A percentile compares a stretch with the other conserved stretches of the same genome.
These are phyloP conservation scores for Axis porcinus DNA, from an alignment of 2,113 vertebrate genomes.

Conservation along the genomic window DNA sequence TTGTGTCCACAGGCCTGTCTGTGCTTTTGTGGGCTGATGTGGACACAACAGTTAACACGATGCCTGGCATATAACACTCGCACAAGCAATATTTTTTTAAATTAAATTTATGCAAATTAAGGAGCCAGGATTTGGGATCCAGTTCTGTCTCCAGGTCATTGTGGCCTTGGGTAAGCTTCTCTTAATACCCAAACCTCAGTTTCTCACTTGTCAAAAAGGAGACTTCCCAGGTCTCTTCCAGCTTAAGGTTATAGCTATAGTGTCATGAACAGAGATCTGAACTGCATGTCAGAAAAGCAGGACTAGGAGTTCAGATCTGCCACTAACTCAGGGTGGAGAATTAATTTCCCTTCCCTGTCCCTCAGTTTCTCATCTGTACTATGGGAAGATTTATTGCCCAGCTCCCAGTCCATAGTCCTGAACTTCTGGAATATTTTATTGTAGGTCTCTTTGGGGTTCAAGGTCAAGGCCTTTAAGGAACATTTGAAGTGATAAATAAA, in stretches of 20 bases:
- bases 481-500: not conserved
- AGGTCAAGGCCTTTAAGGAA: not conserved
- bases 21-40: not conserved
- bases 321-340: not conserved
- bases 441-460: not conserved
- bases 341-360: not conserved
- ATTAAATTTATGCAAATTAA: not conserved
- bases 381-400: not conserved
- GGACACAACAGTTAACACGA: not conserved
- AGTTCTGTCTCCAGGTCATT: not conserved
- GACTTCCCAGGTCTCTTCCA: not conserved
- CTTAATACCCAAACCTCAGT: not conserved
- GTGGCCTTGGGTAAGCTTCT: not conserved
- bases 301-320: not conserved
- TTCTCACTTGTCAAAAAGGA: not conserved
- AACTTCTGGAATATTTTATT: not conserved
- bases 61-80: rapidly evolving
- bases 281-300: not conserved
- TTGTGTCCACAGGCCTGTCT: not conserved
- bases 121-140: not conserved
- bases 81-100: not conserved
- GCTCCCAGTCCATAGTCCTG: not conserved
- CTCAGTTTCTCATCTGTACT: not conserved
- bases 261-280: not conserved
- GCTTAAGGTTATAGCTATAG: not conserved